Base-by-base conservation (phyloP, 2,888 invertebrate genomes). In the Eupithecia exiguata region DNA sequence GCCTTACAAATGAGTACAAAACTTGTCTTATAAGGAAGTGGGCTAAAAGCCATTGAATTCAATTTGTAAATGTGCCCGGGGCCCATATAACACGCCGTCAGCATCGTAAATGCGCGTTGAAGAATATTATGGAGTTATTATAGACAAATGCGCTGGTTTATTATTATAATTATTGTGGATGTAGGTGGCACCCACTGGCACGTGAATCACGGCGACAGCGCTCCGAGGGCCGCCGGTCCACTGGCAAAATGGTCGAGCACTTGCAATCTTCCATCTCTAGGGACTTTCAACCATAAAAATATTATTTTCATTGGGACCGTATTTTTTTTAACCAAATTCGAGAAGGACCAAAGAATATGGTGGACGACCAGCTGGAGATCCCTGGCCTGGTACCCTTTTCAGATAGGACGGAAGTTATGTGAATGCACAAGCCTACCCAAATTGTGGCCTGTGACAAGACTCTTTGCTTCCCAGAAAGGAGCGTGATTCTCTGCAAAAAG, bases 71-170 rank as follows among this genome's bases (percentile, higher is more conserved):
- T 79, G 68, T 63, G 76, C 78, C 75, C 68, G 73, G 69, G 76
- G 79, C 77, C 79, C 79, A 74, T 79, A 79, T 77, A 76, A 73
- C 78, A 74, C 35, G 77, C 77, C 12, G 58, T 25, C 79, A 79
- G 74, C 9, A 77, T 68, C 65, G 70, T 78, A 69, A 76, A 77
- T 68, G 77, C 62, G 70, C 76, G 75, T 76, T 79, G 75, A 73
- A 77, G 70, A 81, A 78, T 78, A 78, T 76, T 76, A 78, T 75
- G 76, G 71, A 76, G 74, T 72, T 62, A 74, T 78, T 79, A 79
- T 78, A 78, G 78, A 80, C 81, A 76, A 78, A 83, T 83, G 80
- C 79, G 82, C 71, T 80, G 83, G 81, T 84, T 79, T 84, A 84
- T 83, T 82, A 80, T 84, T 79, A 85, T 85, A 84, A 86, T 83